A percentile compares a stretch with the other conserved stretches of the same genome.
These are phyloP conservation scores for Oncorhynchus keta DNA, from an alignment of 2,113 vertebrate genomes.

Conservation along the genomic window DNA sequence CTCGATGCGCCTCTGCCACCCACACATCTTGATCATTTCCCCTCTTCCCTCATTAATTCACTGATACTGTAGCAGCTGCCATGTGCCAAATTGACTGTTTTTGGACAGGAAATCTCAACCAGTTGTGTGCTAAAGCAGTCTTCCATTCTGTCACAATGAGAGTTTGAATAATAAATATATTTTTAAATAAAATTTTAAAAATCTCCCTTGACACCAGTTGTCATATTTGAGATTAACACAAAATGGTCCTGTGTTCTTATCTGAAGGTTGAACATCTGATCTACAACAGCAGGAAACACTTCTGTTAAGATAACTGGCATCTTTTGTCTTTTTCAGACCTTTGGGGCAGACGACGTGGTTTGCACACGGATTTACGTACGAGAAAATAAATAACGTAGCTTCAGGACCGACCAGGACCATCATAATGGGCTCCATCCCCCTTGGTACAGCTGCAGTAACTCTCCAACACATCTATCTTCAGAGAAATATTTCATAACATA, in stretches of 20 bases:
- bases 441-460: not conserved
- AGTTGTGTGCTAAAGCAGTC: not conserved
- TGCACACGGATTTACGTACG: conserved; percentile 91
- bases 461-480: not conserved
- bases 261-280: not conserved
- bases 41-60: conserved; percentile 1
- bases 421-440: not conserved
- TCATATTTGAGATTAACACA: not conserved
- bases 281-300: not conserved
- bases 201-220: too few relatives aligned
- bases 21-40: conserved; percentile 2
- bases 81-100: not conserved
- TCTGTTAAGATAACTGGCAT: not conserved
- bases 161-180: not conserved
- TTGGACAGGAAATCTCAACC: not conserved
- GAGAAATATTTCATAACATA: not conserved
- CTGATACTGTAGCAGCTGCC: not conserved
- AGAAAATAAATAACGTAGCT: conserved; percentile 61
- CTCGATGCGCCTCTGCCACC: conserved; percentile 9
- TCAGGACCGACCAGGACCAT: not conserved
- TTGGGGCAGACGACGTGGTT: conserved; percentile 90
- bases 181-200: too few relatives aligned
- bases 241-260: not conserved
- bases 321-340: conserved; percentile 77
- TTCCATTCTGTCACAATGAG: not conserved